Evolutionary conservation across 1,140 invertebrate genomes (phyloP).

Genomic region (Plectus sambesii): DNA sequence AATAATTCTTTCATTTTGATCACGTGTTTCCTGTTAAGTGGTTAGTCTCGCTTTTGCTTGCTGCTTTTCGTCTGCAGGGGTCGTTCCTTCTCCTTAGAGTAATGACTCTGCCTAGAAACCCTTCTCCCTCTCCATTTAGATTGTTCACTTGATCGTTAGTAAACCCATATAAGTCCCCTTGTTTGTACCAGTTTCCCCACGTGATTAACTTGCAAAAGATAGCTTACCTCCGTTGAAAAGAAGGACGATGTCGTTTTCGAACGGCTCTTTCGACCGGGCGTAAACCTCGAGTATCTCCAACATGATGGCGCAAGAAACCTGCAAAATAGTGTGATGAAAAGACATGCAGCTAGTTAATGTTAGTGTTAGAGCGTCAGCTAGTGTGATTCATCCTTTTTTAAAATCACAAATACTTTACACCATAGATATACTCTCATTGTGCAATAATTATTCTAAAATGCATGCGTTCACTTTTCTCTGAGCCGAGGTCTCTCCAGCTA

Average conservation of each 20-base stretch:
- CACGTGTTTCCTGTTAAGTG: too few species aligned
- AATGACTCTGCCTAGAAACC: too few species aligned
- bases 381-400: not conserved
- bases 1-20: too few species aligned
- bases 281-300: slow-evolving; percentile 71
- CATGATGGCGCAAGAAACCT: slow-evolving; percentile 78
- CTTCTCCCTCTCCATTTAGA: too few species aligned
- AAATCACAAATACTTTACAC: slow-evolving; percentile 2
- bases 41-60: too few species aligned
- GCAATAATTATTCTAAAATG: slow-evolving; percentile 2
- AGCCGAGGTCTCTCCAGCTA: not conserved
- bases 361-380: not conserved
- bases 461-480: slow-evolving; percentile 13
- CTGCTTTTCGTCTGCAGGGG: too few species aligned
- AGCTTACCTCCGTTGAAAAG: slow-evolving; percentile 66
- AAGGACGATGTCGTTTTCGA: slow-evolving; percentile 65
- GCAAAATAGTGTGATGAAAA: not conserved
- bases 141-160: too few species aligned
- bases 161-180: too few species aligned
- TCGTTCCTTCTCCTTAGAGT: too few species aligned
- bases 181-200: too few species aligned
- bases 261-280: slow-evolving; percentile 52
- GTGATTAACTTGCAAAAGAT: too few species aligned
- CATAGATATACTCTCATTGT: not conserved
- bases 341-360: not conserved